These are phyloP conservation scores for Cherax quadricarinatus DNA, from an alignment of 1,140 invertebrate genomes.

Conservation along the genomic window DNA sequence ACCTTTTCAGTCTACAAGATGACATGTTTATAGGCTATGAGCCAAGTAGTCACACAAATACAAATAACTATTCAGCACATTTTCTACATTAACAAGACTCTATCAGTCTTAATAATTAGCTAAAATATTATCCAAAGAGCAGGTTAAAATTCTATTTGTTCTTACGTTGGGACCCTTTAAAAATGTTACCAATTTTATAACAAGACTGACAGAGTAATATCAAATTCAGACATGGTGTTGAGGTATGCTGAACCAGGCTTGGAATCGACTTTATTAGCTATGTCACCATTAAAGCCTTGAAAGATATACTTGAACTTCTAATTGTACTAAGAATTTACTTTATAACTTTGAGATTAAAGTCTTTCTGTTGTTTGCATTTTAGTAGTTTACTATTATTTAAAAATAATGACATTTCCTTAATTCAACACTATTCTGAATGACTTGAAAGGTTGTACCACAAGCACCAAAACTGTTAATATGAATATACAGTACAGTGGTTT, in stretches of 20 bases:
- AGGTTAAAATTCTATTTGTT: background rate
- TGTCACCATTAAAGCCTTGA: background rate
- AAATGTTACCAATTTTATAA: background rate
- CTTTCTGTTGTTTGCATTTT: background rate
- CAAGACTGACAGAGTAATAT: background rate
- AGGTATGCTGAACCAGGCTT: background rate
- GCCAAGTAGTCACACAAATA: conserved; percentile 1
- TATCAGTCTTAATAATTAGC: background rate
- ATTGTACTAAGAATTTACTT: too few relatives aligned
- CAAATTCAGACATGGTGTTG: background rate
- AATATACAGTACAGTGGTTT: background rate
- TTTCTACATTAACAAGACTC: background rate
- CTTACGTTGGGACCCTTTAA: background rate
- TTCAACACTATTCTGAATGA: background rate
- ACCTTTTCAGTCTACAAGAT: conserved; percentile 20
- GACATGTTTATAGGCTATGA: conserved; percentile 7
- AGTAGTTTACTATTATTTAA: background rate
- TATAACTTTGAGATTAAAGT: background rate
- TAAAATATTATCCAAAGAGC: background rate
- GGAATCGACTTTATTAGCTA: background rate
- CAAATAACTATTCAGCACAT: conserved; percentile 11
- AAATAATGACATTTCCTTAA: too few relatives aligned
- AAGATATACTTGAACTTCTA: too few relatives aligned
- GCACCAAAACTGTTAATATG: background rate
- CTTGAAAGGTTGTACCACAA: conserved; percentile 5